Evolutionary conservation across 2,797 vertebrate genomes (phyloP).

Genomic region (Podarcis siculus): DNA sequence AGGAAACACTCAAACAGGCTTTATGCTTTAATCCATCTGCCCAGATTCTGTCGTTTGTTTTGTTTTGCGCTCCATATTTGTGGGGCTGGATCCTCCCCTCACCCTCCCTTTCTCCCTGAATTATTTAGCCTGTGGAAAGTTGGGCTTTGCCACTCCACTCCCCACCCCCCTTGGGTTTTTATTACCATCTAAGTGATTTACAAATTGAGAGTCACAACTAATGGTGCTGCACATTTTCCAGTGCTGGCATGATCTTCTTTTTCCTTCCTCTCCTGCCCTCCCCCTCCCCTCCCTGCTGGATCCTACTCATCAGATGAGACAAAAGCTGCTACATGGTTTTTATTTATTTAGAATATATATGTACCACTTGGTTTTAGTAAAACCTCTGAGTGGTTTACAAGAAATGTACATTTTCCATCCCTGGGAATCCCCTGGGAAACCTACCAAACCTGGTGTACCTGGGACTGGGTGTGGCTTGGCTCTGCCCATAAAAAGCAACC

Average conservation of each 20-base stretch:
- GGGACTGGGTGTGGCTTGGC: too few species aligned
- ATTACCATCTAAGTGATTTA: slow-evolving; percentile 72
- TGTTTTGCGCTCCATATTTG: fast-evolving
- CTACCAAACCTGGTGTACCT: too few species aligned
- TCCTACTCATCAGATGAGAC: slow-evolving; percentile 48
- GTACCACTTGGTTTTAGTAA: too few species aligned
- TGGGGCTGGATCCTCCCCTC: background rate
- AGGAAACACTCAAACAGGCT: slow-evolving; percentile 36
- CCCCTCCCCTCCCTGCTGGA: slow-evolving; percentile 34
- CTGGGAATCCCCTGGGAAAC: too few species aligned
- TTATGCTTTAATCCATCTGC: slow-evolving; percentile 55
- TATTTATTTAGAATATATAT: too few species aligned
- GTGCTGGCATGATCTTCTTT: slow-evolving; percentile 57
- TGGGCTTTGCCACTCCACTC: slow-evolving; percentile 71
- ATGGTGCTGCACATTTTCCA: slow-evolving; percentile 59
- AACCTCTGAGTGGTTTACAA: too few species aligned
- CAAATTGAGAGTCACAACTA: slow-evolving; percentile 64
- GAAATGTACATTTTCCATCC: too few species aligned
- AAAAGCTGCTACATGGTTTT: slow-evolving; percentile 35
- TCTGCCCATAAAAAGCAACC: too few species aligned
- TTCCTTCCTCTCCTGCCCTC: slow-evolving; percentile 50
- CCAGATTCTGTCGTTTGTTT: slow-evolving; percentile 44
- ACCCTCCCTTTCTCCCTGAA: slow-evolving; percentile 44
- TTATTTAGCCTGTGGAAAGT: slow-evolving; percentile 71
- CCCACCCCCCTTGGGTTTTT: slow-evolving; percentile 50